phyloP scores from a whole-genome alignment of 1,140 invertebrate genomes.

The Heliconius hermathena region DNA sequence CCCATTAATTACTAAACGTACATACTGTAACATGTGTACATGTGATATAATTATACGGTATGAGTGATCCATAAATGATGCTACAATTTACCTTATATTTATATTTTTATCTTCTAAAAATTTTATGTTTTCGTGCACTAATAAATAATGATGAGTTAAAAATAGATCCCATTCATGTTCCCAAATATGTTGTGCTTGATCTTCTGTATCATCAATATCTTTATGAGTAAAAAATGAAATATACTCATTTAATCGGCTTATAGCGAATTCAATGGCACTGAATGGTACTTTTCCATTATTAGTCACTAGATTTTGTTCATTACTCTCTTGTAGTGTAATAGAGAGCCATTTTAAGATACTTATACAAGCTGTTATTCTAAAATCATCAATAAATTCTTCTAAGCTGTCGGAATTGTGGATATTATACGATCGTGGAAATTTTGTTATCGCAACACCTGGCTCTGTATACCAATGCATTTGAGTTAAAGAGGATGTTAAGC shows the following conservation, averaged over 20 bases:
- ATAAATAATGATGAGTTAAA: conserved; percentile 87
- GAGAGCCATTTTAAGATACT: conserved; percentile 90
- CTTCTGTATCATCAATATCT: conserved; percentile 91
- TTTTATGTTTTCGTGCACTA: conserved; percentile 85
- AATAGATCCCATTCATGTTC: conserved; percentile 94
- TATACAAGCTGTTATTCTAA: conserved; percentile 93
- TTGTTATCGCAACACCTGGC: conserved; percentile 88
- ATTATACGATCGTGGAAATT: conserved; percentile 94
- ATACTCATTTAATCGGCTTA: conserved; percentile 89
- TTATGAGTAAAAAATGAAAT: conserved; percentile 89
- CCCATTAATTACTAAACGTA: too few relatives aligned
- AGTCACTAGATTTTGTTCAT: conserved; percentile 82
- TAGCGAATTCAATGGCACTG: conserved; percentile 89
- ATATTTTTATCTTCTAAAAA: conserved; percentile 74
- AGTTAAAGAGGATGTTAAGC: conserved; percentile 90
- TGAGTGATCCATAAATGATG: not conserved
- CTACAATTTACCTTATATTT: conserved; percentile 63
- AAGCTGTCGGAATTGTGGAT: conserved; percentile 93
- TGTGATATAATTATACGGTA: too few relatives aligned
- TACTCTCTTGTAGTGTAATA: conserved; percentile 82
- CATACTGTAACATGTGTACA: too few relatives aligned
- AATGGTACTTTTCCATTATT: conserved; percentile 86
- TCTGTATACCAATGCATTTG: conserved; percentile 96
- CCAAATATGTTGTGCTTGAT: conserved; percentile 84
- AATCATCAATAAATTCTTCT: conserved; percentile 94